phyloP scores from a whole-genome alignment of 2,797 vertebrate genomes.

The Botia almorhae region DNA sequence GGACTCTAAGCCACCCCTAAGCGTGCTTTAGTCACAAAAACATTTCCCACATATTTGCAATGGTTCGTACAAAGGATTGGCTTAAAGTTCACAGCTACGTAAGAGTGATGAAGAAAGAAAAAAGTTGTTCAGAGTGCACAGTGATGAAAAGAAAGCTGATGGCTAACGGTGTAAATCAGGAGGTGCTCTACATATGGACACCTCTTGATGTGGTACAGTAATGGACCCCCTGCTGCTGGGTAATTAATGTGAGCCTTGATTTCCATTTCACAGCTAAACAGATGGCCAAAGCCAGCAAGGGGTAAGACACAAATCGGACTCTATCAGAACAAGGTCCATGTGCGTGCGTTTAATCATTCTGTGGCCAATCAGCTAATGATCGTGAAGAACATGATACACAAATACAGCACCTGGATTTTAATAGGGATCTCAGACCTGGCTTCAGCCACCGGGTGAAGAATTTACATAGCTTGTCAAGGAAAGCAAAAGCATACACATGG shows the following conservation, averaged over 20 bases:
- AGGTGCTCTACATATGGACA: constrained; percentile 18
- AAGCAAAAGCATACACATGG: not conserved
- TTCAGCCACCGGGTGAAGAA: not conserved
- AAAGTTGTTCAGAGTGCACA: not conserved
- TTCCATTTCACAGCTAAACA: constrained; percentile 59
- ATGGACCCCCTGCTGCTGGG: constrained; percentile 46
- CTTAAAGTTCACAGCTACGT: not conserved
- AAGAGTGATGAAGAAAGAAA: not conserved
- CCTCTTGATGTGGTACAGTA: constrained; percentile 44
- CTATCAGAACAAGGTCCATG: constrained; percentile 29
- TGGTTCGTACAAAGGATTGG: not conserved
- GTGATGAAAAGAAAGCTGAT: constrained; percentile 30
- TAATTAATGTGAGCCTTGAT: constrained; percentile 53
- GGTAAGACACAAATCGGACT: constrained; percentile 4
- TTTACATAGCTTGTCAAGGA: not conserved
- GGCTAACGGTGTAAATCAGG: constrained; percentile 40
- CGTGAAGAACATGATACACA: not conserved
- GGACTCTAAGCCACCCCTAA: too few relatives aligned
- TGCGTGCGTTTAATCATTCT: constrained; percentile 20
- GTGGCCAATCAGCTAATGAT: constrained; percentile 21
- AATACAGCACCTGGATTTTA: not conserved
- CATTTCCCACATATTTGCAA: not conserved
- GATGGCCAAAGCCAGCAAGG: constrained; percentile 30
- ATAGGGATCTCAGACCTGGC: constrained; percentile 4
- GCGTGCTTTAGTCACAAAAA: not conserved